phyloP scores from a whole-genome alignment of 2,113 vertebrate genomes.

The Cyanocitta stelleri region DNA sequence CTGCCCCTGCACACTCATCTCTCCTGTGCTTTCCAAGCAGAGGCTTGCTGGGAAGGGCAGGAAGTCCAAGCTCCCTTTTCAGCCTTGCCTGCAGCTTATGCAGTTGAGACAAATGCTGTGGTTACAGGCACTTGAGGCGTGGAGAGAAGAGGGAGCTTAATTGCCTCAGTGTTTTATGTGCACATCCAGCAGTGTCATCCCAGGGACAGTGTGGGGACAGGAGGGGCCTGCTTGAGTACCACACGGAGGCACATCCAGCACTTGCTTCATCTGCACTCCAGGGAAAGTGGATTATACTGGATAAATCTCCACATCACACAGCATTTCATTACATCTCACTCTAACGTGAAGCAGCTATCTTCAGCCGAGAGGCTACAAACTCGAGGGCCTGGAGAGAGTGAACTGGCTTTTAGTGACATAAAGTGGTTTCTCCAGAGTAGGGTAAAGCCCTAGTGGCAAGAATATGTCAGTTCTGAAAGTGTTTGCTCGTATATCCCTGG shows the following conservation, averaged over 20 bases:
- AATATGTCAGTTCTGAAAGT: background rate
- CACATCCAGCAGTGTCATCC: background rate
- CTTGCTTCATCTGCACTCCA: background rate
- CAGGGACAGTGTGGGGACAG: background rate
- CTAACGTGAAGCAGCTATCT: background rate
- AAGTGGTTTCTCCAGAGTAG: background rate
- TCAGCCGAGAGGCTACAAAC: background rate
- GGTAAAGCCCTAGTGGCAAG: background rate
- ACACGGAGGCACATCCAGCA: background rate
- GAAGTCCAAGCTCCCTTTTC: background rate
- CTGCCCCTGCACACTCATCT: background rate
- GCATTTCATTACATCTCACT: background rate
- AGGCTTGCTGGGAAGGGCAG: background rate
- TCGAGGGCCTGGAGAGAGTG: background rate
- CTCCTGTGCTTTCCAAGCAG: background rate
- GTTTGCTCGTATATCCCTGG: background rate
- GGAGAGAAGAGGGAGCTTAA: background rate
- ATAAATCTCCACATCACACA: background rate
- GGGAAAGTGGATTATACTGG: background rate
- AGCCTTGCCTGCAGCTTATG: background rate
- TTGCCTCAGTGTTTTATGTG: background rate
- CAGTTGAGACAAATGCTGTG: background rate
- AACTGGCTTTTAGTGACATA: background rate
- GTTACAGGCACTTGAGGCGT: rapidly evolving
- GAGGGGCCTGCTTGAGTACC: background rate